Base-by-base conservation (phyloP, 2,888 invertebrate genomes). In the Nymphalis polychloros region DNA sequence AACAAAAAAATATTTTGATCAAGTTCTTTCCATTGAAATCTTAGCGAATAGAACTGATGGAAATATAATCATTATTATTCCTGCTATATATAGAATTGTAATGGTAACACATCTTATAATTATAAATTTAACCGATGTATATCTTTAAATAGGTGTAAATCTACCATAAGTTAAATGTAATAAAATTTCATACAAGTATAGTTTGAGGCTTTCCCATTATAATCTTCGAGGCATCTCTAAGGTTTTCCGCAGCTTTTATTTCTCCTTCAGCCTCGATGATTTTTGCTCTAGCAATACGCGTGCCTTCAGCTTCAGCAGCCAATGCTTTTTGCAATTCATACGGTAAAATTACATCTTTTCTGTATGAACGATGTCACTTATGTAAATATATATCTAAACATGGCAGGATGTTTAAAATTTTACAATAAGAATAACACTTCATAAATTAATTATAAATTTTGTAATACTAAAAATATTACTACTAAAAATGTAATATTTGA, bases 221-320 rank as follows among this genome's bases (percentile, higher is more conserved):
- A 20, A 87, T 75, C 68, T 74, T 76, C 3, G 87, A 81, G 5
- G 87, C 88, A 70, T 82, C 78, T 69, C 74, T 76, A 1, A 87
- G 81, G 70, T 82, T 82, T 73, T 86, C 83, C 0, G 87, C 86
- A 6, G 87, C 81, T 77, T 84, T 82, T 60, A 87, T 85, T 82
- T 87, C 87, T 20, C 86, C 87, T 76, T 85, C 79, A 0, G 87
- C 82, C 75, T 85, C 87, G 55, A 88, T 87, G 10, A 87, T 78
- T 75, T 85, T 87, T 6, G 86, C 87, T 80, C 83, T 86, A 20
- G 82, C 88, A 50, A 82, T 66, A 7, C 87, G 81, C n/a, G 83
- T 83, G 2, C 83, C 85, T 75, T 87, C 88, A 8, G 87, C 86
- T 73, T 87, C 87, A 10, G 86, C 83, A 10, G 88, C 87, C 85